Conservation (phyloP, 2,113 vertebrate genomes). For the Boulengeromyrus knoepffleri region DNA sequence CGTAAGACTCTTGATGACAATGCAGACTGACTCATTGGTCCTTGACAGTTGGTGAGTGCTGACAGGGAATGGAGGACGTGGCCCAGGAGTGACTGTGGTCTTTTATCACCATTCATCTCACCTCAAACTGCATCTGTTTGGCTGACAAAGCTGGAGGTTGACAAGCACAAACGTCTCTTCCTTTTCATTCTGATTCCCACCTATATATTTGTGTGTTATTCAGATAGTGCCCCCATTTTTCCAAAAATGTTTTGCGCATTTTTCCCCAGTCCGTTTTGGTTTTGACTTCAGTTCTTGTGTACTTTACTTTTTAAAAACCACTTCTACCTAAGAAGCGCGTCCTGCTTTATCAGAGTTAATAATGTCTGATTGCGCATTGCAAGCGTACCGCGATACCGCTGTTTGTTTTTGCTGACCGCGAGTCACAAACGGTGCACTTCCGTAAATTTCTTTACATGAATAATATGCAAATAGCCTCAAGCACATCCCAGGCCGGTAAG, state of each 20-base stretch:
- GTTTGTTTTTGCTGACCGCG: not conserved
- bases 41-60: not conserved
- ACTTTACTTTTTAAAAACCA: not conserved
- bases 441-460: conserved; percentile 2
- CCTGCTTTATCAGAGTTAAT: not conserved
- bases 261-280: not conserved
- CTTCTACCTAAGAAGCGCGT: not conserved
- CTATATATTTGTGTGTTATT: not conserved
- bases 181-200: not conserved
- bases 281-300: not conserved
- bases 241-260: not conserved
- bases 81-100: not conserved
- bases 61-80: not conserved
- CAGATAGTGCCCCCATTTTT: not conserved
- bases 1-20: not conserved
- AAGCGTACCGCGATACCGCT: not conserved
- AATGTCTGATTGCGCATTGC: not conserved
- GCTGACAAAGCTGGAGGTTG: not conserved
- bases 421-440: not conserved
- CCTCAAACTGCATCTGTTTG: not conserved
- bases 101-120: not conserved
- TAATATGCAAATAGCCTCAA: not conserved
- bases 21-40: not conserved
- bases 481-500: not conserved
- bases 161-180: not conserved